Evolutionary conservation across 2,797 vertebrate species (phyloP), one percentile per base, ranked within the genome.

Genomic region (Myioborus melanocephalus): DNA sequence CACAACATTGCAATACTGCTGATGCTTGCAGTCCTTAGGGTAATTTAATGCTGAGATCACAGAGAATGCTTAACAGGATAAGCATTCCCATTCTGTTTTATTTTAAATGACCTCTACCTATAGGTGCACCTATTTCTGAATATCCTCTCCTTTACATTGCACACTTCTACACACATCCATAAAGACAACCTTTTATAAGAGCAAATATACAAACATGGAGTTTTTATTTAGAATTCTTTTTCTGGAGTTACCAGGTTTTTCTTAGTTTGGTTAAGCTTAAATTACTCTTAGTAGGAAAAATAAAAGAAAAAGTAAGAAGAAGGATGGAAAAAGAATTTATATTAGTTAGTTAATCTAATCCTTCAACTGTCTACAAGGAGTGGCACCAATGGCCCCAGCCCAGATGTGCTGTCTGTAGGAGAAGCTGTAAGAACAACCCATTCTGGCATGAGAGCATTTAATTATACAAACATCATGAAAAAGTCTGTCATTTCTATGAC

Each of bases 31-130:
- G 39, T 90, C 90, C 61, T 94, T 75, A 59, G 57, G 57, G 50
- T 94, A 91, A 90, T 91, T 83, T 86, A 71, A 39, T 83, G 61
- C 87, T 86, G 87, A 94, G 69, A 94, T 94, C 79, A 94, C 61
- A 86, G 43, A 88, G 79, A 90, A 95, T 90, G 52, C 59, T 88
- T 90, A 82, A 83, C 28, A 70, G 72, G 50, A 87, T 78, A 83
- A 94, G 61, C 52, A 70, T 75, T 87, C 41, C 37, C 64, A 39
- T 73, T 57, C 63, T 69, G 35, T 47, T 89, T 88, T 86, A 52
- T 90, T 91, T 81, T 41, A 88, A 75, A 78, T 88, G 43, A 86
- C 86, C 92, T 89, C 44, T 79, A 44, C 0, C 0, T 65, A 28
- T 10, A 76, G 46, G 7, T 93, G 39, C 22, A n/a, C 59, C 26